Percentiles rank a stretch among this genome's conserved stretches.
Conservation (phyloP, 2,113 vertebrate species). For the Pyxicephalus adspersus region DNA sequence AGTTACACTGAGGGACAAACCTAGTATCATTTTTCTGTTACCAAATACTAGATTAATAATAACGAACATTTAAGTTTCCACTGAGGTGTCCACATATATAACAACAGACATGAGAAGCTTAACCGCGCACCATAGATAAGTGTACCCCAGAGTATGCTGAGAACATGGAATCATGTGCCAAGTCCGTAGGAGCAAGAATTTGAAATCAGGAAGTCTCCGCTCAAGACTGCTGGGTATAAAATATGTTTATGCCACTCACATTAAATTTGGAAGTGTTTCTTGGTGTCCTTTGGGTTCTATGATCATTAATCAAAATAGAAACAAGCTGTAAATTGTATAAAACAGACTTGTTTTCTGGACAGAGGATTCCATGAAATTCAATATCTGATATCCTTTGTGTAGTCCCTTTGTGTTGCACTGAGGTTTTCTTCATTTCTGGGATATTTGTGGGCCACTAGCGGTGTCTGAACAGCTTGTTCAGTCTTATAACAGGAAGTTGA, state of each 20-base stretch:
- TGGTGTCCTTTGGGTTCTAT: slow-evolving; percentile 17
- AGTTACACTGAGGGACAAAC: neutral
- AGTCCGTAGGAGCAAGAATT: slow-evolving; percentile 31
- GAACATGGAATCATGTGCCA: slow-evolving; percentile 27
- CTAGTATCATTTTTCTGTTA: neutral
- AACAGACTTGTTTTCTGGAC: slow-evolving; percentile 11
- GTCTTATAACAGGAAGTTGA: slow-evolving; percentile 4
- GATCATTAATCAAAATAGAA: slow-evolving; percentile 29
- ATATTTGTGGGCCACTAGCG: slow-evolving; percentile 23
- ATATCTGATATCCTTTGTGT: slow-evolving; percentile 40
- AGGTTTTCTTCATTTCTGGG: slow-evolving; percentile 27
- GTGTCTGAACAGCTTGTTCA: slow-evolving; percentile 41
- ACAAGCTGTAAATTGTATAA: slow-evolving; percentile 41
- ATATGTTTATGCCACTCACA: slow-evolving; percentile 16
- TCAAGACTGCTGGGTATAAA: slow-evolving; percentile 13
- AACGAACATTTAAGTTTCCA: neutral
- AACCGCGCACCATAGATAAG: neutral
- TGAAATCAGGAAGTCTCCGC: slow-evolving; percentile 15
- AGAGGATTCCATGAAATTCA: slow-evolving; percentile 29
- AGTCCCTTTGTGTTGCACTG: slow-evolving; percentile 11
- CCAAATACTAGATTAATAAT: neutral
- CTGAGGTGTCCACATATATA: neutral
- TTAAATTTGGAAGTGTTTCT: slow-evolving; percentile 20
- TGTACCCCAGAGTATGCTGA: slow-evolving; percentile 21
- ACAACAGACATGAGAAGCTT: neutral